Base-by-base conservation (phyloP, 2,113 vertebrate species). In the Crotalus viridis region DNA sequence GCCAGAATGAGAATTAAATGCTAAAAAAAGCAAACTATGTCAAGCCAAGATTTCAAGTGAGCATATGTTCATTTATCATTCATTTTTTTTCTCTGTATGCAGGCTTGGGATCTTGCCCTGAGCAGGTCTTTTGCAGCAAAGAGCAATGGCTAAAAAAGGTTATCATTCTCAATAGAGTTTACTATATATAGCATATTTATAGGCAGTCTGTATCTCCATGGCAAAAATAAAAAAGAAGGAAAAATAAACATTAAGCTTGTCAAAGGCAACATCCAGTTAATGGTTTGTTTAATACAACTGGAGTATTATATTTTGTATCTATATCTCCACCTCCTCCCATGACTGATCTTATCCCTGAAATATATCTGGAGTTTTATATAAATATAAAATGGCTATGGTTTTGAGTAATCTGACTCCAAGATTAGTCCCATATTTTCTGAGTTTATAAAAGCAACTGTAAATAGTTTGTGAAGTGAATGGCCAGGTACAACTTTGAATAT, bases 1-100 rank as follows among this genome's bases (percentile, higher is more conserved):
- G 96, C 96, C 97, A 97, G 96, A 95, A 96, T 94, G 93, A 93
- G 94, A 96, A 96, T 96, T 95, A 96, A 96, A 95, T 96, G 93
- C 94, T 95, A 96, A 96, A 91, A 94, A 96, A 97, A 97, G 94
- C 94, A 97, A 96, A 97, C 95, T 92, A 24, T 97, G 94, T 95
- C 95, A 97, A 96, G 96, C 94, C 93, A 88, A 93, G 94, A 89
- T 95, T 96, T 96, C 95, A 96, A 96, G 94, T 91, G 96, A 96
- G 94, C 93, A 95, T 96, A 97, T 96, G 94, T 93, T 96, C 95
- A 95, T 97, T 97, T 97, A 95, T 97, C 96, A 96, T 95, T 95
- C 0, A 0, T 33, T 95, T 96, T 90, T 90, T 95, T 89, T 93
- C 89, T 95, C 93, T 95, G 57, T 95, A 94, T 91, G 24, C 91